Base-by-base conservation (phyloP, 2,888 invertebrate genomes). In the Limulus polyphemus region DNA sequence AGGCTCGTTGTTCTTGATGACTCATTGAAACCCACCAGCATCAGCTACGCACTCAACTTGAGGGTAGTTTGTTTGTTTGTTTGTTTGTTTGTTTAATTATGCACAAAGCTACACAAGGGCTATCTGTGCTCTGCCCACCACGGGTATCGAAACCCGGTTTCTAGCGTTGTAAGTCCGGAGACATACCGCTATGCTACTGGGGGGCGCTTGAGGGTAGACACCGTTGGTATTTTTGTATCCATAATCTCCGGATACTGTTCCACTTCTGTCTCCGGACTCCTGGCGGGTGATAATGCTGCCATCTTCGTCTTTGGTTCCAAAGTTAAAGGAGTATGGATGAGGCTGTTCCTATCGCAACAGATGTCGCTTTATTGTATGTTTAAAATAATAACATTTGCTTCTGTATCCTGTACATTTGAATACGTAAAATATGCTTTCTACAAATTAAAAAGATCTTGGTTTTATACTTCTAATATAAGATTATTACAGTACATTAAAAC, bases 131-230 rank as follows among this genome's bases (percentile, higher is more conserved):
- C n/a, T n/a, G n/a, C n/a, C n/a, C n/a, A n/a, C n/a, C n/a, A n/a
- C n/a, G n/a, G n/a, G n/a, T n/a, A n/a, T n/a, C n/a, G n/a, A n/a
- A n/a, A n/a, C n/a, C n/a, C n/a, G n/a, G n/a, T n/a, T n/a, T n/a
- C n/a, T n/a, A n/a, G n/a, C n/a, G n/a, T n/a, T n/a, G n/a, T 62
- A 59, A n/a, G 68, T 68, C 51, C 69, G 61, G 62, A 68, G 69
- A 54, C 69, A 68, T 17, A 65, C 55, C 49, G 64, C 62, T 49
- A 69, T 68, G 11, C 68, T 67, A 10, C 66, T 59, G 61, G 67
- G 67, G 32, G 65, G 61, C 14, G 67, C 69, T 14, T 61, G 47
- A 49, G 67, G 52, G 47, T 62, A 62, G 12, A 69, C 54, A 4
- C 69, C 67, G 12, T 64, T 57, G 11, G 61, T 60, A 51, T 67